phyloP scores from a whole-genome alignment of 2,888 invertebrate species.

The Lasioglossum calceatum region DNA sequence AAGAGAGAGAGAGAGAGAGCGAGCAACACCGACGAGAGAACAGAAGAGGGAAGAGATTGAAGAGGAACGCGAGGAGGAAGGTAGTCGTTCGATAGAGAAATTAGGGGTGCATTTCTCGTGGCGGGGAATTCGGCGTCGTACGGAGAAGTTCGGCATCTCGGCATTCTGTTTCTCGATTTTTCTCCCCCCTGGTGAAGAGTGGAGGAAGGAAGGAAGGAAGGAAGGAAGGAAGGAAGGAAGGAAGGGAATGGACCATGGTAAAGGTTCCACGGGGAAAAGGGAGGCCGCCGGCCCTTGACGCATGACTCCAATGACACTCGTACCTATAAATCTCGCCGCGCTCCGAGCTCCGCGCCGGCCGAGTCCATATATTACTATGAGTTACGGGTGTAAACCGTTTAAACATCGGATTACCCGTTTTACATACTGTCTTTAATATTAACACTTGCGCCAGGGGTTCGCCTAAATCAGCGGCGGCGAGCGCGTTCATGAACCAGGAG shows the following conservation, averaged over 20 bases:
- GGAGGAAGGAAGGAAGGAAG: neutral
- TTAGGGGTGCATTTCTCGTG: slow-evolving; percentile 47
- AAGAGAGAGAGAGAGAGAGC: neutral
- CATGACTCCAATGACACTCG: slow-evolving; percentile 83
- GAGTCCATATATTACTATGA: slow-evolving; percentile 83
- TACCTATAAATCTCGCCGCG: slow-evolving; percentile 81
- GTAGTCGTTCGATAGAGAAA: slow-evolving; percentile 47
- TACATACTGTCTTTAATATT: slow-evolving; percentile 82
- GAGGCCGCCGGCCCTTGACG: slow-evolving; percentile 74
- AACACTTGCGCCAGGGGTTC: slow-evolving; percentile 74
- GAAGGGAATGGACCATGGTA: neutral
- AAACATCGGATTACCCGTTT: slow-evolving; percentile 83
- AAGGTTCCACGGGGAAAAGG: slow-evolving; percentile 24
- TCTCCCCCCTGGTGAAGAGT: neutral
- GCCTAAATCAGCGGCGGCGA: slow-evolving; percentile 59
- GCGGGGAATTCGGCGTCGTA: slow-evolving; percentile 43
- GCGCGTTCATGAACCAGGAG: slow-evolving; percentile 23
- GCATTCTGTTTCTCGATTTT: slow-evolving; percentile 26
- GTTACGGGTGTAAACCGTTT: slow-evolving; percentile 83
- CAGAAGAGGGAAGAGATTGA: slow-evolving; percentile 4
- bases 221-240: neutral
- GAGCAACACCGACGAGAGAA: neutral
- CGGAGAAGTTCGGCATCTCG: slow-evolving; percentile 58
- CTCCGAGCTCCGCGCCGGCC: slow-evolving; percentile 73
- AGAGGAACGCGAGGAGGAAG: slow-evolving; percentile 12